Base-by-base conservation (phyloP, 2,888 invertebrate genomes). In the Drosophila nr. medialis region DNA sequence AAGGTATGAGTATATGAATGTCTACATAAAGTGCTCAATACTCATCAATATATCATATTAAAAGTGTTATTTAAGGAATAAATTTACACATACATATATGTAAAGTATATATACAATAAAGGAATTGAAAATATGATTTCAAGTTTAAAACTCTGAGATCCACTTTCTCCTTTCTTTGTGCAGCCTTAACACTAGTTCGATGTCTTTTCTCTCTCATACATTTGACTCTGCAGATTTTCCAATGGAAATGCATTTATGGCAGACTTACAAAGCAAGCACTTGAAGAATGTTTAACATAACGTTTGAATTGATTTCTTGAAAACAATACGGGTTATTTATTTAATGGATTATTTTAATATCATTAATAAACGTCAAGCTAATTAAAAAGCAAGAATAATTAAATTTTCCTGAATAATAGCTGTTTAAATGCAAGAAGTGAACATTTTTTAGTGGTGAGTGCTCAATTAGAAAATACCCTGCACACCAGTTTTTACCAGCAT, bases 301-400 rank as follows among this genome's bases (percentile, higher is more conserved):
- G 29, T 11, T 27, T n/a, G 29, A 50, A 50, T 3, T n/a, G 29
- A 50, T 30, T 30, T 24, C 11, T n/a, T 29, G 4, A 13, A 29
- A 55, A 29, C 15, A 54, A 6, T 18, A 24, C 21, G 36, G 24
- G 18, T 38, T n/a, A 24, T 55, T 18, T 30, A 4, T 30, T 38
- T 38, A 49, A 49, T 30, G 13, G 38, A 36, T 27, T 8, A 30
- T 64, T 64, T 62, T 24, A 36, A 21, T 45, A 36, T 30, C 48
- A 63, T 49, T 64, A 32, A 10, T 29, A 48, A 48, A 29, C 4
- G 34, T 38, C 30, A 18, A 30, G 18, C 63, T 45, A 49, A 40
- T 40, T 63, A 34, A 27, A 63, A 63, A 40, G 4, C 18, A 15
- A 15, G 30, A 65, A 36, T 53, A 64, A 30, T 53, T 15, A 64